Evolutionary conservation across 1,140 invertebrate genomes (phyloP), one percentile per base, ranked within the genome.

Genomic region (Drosophila rufa): DNA sequence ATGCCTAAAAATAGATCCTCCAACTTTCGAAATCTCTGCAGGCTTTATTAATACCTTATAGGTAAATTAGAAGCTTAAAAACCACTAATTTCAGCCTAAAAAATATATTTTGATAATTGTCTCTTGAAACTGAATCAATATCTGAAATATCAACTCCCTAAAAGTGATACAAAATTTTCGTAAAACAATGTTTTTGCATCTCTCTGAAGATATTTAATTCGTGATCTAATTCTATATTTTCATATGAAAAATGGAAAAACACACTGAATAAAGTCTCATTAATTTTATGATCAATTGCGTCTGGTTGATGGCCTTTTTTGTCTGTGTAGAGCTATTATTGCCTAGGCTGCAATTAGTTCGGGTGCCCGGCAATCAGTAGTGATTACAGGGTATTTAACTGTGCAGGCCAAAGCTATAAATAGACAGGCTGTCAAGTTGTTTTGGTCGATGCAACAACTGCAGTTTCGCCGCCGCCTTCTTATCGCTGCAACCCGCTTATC

Each of bases 361-460:
- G 22, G 12, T 43, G 48, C 17, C 48, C n/a, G 11, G 65, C 66
- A 70, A 70, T 71, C 69, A 73, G 67, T 73, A 60, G 36, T 56
- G 70, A 74, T 74, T 74, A 60, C 68, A 51, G 70, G 70, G 70
- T 74, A 60, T 73, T 73, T 73, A 73, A 74, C 46, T 60, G 70
- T 60, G 19, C 36, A 38, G 55, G n/a, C 40, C 73, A 74, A 73
- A 46, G n/a, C 40, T 74, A 74, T 74, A 73, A 73, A 74, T 74
- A 74, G 70, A 38, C 14, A 15, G 19, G 47, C 68, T 9, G 40
- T 38, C 22, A 36, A 66, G 60, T 69, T 45, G 38, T 51, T 50
- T 66, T 36, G 62, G 38, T 38, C 48, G 48, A 22, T 70, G 43
- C 45, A 40, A 27, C 19, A 33, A 36, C 43, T 38, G 33, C 51